Evolutionary conservation across 2,888 invertebrate genomes (phyloP).

Genomic region (Didymodactylos carnosus): DNA sequence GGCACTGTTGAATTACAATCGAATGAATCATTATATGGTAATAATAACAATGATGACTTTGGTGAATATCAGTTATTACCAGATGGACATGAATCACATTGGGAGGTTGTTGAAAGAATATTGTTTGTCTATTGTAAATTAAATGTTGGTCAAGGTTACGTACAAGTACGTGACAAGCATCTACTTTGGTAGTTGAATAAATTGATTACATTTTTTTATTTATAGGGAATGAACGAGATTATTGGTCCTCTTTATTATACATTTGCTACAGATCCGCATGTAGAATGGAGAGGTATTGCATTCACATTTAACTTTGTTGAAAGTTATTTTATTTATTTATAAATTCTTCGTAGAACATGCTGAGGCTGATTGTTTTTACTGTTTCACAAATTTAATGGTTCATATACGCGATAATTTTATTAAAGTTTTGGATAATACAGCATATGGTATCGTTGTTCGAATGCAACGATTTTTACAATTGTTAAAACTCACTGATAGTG

Average conservation of each 20-base stretch:
- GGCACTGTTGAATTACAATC: conserved; percentile 10
- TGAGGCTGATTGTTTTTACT: conserved; percentile 91
- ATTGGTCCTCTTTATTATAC: conserved; percentile 93
- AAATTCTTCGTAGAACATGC: conserved; percentile 49
- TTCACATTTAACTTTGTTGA: background rate
- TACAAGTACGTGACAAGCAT: too few relatives aligned
- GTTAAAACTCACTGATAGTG: conserved; percentile 54
- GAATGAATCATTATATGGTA: background rate
- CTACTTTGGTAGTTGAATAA: background rate
- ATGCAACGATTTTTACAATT: conserved; percentile 60
- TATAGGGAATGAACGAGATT: conserved; percentile 99
- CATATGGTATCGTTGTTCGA: conserved; percentile 46
- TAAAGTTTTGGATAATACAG: conserved; percentile 74
- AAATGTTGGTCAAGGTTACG: conserved; percentile 75
- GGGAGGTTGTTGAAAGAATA: conserved; percentile 93
- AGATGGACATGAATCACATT: conserved; percentile 80
- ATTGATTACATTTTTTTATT: conserved; percentile 48
- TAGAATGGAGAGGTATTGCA: conserved; percentile 51
- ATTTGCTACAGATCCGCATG: conserved; percentile 64
- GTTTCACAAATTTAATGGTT: conserved; percentile 90
- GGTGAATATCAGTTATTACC: conserved; percentile 43
- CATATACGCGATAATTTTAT: conserved; percentile 80
- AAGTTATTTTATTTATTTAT: background rate
- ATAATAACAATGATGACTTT: background rate
- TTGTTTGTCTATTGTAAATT: conserved; percentile 89